Evolutionary conservation across 2,113 vertebrate genomes (phyloP).

Genomic region (Thalassarche chlororhynchos): DNA sequence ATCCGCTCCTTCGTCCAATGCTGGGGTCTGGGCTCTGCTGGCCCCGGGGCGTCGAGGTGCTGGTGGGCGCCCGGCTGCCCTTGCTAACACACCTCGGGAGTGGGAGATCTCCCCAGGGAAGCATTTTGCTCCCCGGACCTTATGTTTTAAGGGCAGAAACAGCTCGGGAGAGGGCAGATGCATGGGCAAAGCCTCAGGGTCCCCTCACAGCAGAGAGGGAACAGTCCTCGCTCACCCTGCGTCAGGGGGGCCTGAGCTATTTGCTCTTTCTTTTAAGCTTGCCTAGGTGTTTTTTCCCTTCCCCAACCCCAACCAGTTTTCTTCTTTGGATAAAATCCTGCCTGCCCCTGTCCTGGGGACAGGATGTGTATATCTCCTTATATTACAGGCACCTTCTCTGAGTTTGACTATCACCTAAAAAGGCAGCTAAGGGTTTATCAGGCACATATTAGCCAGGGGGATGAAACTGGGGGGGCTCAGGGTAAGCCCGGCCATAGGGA

Average conservation of each 20-base stretch:
- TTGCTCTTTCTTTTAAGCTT: neutral
- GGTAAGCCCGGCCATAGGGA: neutral
- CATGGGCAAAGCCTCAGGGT: neutral
- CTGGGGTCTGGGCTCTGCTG: neutral
- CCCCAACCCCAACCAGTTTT: neutral
- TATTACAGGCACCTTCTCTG: neutral
- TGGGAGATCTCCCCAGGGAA: neutral
- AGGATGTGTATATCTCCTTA: fast-evolving
- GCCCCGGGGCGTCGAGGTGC: neutral
- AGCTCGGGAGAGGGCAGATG: neutral
- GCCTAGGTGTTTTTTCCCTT: neutral
- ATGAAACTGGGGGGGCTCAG: neutral
- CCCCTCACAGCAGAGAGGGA: neutral
- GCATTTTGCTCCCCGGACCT: neutral
- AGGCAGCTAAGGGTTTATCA: neutral
- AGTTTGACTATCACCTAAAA: neutral
- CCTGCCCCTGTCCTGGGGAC: neutral
- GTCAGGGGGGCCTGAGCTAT: neutral
- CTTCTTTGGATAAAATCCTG: neutral
- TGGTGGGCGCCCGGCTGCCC: neutral
- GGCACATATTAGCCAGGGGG: neutral
- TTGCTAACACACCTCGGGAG: neutral
- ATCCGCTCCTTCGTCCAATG: neutral
- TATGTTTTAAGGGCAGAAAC: neutral
- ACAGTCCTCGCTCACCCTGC: neutral